phyloP scores from a whole-genome alignment of 2,113 vertebrate species.

The Centropus bengalensis region DNA sequence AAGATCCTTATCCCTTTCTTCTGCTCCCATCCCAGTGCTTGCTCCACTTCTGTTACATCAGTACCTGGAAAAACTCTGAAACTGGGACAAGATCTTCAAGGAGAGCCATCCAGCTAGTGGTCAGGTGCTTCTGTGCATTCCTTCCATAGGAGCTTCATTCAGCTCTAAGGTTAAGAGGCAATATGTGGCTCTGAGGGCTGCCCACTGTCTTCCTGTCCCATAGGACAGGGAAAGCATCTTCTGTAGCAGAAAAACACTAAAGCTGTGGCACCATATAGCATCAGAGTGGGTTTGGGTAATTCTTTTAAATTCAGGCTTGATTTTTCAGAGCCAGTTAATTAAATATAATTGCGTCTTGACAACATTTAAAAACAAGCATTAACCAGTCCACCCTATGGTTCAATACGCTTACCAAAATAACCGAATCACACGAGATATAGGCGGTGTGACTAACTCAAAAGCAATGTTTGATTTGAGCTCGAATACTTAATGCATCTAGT shows the following conservation, averaged over 20 bases:
- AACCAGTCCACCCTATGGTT: neutral
- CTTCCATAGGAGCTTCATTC: neutral
- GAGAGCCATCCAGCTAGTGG: neutral
- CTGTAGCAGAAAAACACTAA: neutral
- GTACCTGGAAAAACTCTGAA: neutral
- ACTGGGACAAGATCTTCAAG: neutral
- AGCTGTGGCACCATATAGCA: neutral
- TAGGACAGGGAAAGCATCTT: neutral
- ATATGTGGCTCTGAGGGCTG: neutral
- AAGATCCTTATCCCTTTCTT: neutral
- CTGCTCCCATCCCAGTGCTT: neutral
- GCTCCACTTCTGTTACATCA: neutral
- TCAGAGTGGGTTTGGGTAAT: neutral
- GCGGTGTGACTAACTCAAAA: neutral
- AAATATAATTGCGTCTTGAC: neutral
- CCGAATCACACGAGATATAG: neutral
- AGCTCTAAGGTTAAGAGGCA: neutral
- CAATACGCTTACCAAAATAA: neutral
- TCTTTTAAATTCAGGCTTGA: neutral
- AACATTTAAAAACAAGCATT: neutral
- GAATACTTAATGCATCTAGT: neutral
- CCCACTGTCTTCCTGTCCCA: neutral
- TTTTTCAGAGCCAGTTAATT: neutral
- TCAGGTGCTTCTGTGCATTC: neutral
- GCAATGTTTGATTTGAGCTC: neutral